phyloP scores from a whole-genome alignment of 2,113 vertebrate species.

The Xiphias gladius region DNA sequence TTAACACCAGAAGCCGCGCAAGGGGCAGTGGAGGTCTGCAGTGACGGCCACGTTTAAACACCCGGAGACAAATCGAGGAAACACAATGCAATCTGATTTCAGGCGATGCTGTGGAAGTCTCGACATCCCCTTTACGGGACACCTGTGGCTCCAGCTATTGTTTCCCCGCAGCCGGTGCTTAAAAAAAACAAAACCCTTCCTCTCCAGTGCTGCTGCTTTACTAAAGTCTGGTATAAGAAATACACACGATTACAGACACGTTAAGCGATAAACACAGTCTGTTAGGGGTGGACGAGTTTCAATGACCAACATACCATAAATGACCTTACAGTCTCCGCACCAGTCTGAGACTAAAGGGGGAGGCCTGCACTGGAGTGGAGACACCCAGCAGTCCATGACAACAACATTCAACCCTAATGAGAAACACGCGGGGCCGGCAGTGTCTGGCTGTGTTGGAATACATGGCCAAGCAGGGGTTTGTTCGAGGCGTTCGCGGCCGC shows the following conservation, averaged over 20 bases:
- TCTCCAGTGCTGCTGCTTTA: slow-evolving; percentile 1
- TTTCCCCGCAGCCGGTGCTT: slow-evolving; percentile 30
- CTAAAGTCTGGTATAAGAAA: slow-evolving; percentile 7
- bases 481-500: slow-evolving; percentile 10
- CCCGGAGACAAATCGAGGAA: neutral
- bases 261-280: slow-evolving; percentile 16
- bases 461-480: slow-evolving; percentile 21
- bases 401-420: slow-evolving; percentile 59
- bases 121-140: slow-evolving; percentile 10
- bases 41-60: slow-evolving; percentile 17
- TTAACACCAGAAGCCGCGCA: slow-evolving; percentile 31
- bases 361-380: slow-evolving; percentile 43
- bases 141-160: slow-evolving; percentile 33
- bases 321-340: slow-evolving; percentile 26
- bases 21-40: slow-evolving; percentile 2
- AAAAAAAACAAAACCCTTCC: slow-evolving; percentile 4
- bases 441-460: slow-evolving; percentile 24
- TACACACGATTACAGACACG: slow-evolving; percentile 1
- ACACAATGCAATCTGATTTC: neutral
- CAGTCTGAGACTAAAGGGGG: slow-evolving; percentile 49
- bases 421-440: slow-evolving; percentile 62
- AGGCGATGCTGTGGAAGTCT: slow-evolving; percentile 7
- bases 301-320: slow-evolving; percentile 37
- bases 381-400: slow-evolving; percentile 64
- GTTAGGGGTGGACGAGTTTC: neutral